Percentiles rank a stretch among this genome's conserved stretches.
Conservation (phyloP, 2,113 vertebrate species). For the Okapia johnstoni region DNA sequence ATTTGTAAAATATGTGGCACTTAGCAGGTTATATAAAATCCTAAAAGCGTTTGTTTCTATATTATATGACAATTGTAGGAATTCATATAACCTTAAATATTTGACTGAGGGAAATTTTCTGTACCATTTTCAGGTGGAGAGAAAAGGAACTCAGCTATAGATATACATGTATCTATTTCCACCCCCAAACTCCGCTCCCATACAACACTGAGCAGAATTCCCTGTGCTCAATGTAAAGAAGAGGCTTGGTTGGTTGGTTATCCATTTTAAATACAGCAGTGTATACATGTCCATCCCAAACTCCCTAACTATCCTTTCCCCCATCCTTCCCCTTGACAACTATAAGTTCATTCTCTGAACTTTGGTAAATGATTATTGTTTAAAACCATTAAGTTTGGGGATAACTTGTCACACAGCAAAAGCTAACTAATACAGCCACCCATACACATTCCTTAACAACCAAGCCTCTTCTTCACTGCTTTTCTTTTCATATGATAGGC, state of each 20-base stretch:
- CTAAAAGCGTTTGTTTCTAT: not conserved
- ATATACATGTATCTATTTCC: not conserved
- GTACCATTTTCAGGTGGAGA: not conserved
- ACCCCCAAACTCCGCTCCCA: not conserved
- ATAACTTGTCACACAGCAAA: not conserved
- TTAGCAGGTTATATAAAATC: not conserved
- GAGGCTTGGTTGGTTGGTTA: not conserved
- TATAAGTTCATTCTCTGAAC: not conserved
- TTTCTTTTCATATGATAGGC: not conserved
- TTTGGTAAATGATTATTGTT: not conserved
- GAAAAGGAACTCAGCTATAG: not conserved
- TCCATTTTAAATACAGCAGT: not conserved
- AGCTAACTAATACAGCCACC: not conserved
- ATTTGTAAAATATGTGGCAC: not conserved
- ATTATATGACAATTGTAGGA: not conserved
- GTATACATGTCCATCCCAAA: not conserved
- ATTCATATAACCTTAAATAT: not conserved
- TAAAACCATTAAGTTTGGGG: not conserved
- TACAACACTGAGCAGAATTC: not conserved
- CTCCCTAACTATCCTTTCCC: not conserved
- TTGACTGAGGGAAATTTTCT: not conserved
- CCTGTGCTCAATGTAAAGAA: too few relatives aligned
- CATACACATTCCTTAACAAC: not conserved
- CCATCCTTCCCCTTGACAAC: not conserved
- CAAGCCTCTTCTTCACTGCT: not conserved